Conservation (phyloP, 2,113 vertebrate genomes). For the Copsychus sechellarum region DNA sequence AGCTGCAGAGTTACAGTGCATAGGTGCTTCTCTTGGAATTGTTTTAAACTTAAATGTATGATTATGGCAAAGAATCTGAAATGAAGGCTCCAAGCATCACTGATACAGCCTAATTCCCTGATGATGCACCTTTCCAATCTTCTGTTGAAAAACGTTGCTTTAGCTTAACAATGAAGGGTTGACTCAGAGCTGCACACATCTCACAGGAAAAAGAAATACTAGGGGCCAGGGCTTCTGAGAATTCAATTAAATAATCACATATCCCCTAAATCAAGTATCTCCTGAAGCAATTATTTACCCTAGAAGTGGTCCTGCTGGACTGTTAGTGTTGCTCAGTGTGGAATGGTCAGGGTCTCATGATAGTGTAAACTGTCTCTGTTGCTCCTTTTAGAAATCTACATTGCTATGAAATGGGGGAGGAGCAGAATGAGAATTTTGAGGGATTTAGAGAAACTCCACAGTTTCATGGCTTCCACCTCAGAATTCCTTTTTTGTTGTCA, state of each 20-base stretch:
- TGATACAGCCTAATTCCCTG: not conserved
- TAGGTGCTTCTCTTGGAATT: not conserved
- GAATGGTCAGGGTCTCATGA: not conserved
- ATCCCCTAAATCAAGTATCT: not conserved
- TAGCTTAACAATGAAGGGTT: not conserved
- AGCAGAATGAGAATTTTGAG: not conserved
- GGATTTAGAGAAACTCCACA: not conserved
- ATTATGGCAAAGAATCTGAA: not conserved
- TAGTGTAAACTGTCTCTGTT: not conserved
- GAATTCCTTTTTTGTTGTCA: not conserved
- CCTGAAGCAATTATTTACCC: not conserved
- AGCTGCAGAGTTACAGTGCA: not conserved
- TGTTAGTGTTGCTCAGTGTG: rapidly evolving
- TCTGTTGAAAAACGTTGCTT: not conserved
- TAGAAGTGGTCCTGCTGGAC: not conserved
- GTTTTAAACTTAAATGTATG: not conserved
- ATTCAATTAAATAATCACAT: not conserved
- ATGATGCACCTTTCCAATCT: rapidly evolving
- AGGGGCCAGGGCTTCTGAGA: not conserved
- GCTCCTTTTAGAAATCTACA: not conserved
- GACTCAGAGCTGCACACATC: not conserved
- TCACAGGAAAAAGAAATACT: not conserved
- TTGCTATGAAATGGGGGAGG: not conserved
- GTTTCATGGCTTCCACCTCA: not conserved
- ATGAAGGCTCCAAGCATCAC: not conserved